A percentile compares a stretch with the other conserved stretches of the same genome.
Evolutionary conservation across 2,797 vertebrate species (phyloP).

Genomic region (Sebastes nivosus): DNA sequence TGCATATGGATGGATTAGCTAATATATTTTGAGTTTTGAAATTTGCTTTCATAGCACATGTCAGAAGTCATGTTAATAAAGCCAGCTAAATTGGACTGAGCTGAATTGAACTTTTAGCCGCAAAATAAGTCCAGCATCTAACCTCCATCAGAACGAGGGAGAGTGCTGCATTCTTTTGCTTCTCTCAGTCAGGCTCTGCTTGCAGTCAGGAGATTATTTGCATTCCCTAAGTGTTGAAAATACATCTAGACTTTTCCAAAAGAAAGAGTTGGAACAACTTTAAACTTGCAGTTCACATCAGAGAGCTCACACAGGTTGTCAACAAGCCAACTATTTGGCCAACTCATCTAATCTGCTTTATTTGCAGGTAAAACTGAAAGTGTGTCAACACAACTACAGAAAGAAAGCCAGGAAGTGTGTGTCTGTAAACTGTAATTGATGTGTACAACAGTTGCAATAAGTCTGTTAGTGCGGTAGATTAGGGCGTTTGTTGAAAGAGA

Average conservation of each 20-base stretch:
- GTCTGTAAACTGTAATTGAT: neutral
- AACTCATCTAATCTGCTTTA: neutral
- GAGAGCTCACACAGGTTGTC: neutral
- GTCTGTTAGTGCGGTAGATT: neutral
- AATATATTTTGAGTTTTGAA: constrained; percentile 7
- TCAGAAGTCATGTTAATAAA: constrained; percentile 6
- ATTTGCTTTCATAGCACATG: constrained; percentile 21
- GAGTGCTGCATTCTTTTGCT: neutral
- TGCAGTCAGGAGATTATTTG: neutral
- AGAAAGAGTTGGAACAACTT: neutral
- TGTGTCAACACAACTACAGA: neutral
- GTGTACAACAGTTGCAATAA: neutral
- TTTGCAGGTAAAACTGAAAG: neutral
- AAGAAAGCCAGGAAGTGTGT: neutral
- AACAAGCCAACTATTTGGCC: neutral
- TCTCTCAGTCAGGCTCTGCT: neutral
- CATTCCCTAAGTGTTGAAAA: neutral
- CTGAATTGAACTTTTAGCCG: neutral
- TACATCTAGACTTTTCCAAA: neutral
- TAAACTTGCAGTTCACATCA: neutral
- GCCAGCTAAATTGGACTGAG: neutral
- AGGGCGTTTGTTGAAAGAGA: too few species aligned
- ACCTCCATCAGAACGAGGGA: neutral
- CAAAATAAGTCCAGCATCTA: neutral
- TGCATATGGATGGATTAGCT: constrained; percentile 6